Base-by-base conservation (phyloP, 1,140 invertebrate genomes). In the Anoplolepis gracilipes region DNA sequence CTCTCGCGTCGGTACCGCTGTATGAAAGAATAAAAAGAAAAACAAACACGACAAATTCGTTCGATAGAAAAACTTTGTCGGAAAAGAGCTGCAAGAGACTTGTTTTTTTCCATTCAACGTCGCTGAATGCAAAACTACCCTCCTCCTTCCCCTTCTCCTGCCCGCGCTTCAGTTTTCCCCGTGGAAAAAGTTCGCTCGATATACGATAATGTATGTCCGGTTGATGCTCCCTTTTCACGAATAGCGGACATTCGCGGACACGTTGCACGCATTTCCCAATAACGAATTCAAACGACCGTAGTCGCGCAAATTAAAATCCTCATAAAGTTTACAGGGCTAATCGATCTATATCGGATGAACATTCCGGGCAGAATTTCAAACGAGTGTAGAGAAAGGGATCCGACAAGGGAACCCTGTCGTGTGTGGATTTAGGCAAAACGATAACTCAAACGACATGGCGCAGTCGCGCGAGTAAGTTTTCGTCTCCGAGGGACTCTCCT, bases 201-300 rank as follows among this genome's bases (percentile, higher is more conserved):
- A 53, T 39, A n/a, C n/a, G n/a, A n/a, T 39, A 53, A 49, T 42
- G 49, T 11, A 72, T 33, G 8, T 55, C 13, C 28, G 30, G 78
- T 69, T 78, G 62, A 46, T 22, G 64, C 55, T 86, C 64, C 30
- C 59, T 82, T 86, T 70, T 86, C 46, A 64, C 39, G 77, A 85
- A 70, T 61, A 59, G 55, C 76, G 39, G 13, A 49, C 73, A 53
- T 30, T 59, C 69, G 28, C 57, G 22, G n/a, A n/a, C n/a, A 33
- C 53, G 28, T 16, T n/a, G n/a, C n/a, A n/a, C n/a, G 16, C 13
- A 30, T 64, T 46, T 13, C 30, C 76, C 42, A 16, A 53, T 46
- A 46, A 10, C 28, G 4, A 28, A 22, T 22, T 46, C 25, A 7
- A 2, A 10, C 57, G 19, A 55, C 72, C 6, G 59, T 39, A 13